Percentiles rank a stretch among this genome's conserved stretches.
Conservation (phyloP, 2,797 vertebrate genomes). For the Perdix hodgsoniae region DNA sequence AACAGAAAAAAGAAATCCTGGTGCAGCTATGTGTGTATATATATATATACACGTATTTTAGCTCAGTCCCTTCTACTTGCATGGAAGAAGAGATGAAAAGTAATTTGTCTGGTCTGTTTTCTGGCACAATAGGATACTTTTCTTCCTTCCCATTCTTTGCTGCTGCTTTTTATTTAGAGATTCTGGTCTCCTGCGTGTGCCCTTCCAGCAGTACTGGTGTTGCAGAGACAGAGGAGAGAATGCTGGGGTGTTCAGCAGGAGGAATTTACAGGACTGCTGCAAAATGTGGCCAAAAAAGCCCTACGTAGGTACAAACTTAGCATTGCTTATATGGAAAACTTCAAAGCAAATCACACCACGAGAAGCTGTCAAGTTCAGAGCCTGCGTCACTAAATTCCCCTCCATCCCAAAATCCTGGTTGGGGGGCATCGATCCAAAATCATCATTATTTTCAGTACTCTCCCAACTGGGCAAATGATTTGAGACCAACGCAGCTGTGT, state of each 20-base stretch:
- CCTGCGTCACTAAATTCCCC: conserved; percentile 7
- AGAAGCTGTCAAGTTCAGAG: conserved; percentile 37
- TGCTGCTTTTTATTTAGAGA: background rate
- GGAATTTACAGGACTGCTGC: background rate
- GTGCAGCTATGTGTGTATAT: background rate
- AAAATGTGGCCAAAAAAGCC: background rate
- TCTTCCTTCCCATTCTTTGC: background rate
- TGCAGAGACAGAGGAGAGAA: background rate
- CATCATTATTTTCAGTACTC: background rate
- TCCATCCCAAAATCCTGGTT: background rate
- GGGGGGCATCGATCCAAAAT: background rate
- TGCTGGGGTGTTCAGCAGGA: background rate
- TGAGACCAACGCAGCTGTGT: background rate
- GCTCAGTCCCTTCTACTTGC: background rate
- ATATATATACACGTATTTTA: background rate
- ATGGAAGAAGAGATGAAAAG: background rate
- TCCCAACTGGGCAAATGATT: background rate
- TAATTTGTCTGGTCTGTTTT: background rate
- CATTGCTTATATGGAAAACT: background rate
- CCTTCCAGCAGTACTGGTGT: background rate
- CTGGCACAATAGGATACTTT: background rate
- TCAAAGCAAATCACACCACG: conserved; percentile 15
- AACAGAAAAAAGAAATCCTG: background rate
- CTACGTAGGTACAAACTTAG: conserved; percentile 11
- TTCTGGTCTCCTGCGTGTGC: background rate